These are phyloP conservation scores for Xanthorhoe designata DNA, from an alignment of 2,888 invertebrate species.

Conservation along the genomic window DNA sequence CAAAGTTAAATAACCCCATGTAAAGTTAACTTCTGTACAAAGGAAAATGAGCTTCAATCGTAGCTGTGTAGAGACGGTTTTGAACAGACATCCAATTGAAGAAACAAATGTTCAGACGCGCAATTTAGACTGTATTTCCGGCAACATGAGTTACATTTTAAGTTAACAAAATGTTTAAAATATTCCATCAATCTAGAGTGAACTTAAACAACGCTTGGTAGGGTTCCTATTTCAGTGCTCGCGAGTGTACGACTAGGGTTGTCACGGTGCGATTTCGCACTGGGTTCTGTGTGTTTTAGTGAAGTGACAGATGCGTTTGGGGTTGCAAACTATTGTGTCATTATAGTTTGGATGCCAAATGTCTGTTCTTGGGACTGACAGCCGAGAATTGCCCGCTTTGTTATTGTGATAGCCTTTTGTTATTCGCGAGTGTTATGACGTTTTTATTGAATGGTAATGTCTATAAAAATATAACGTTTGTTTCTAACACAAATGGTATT, in stretches of 20 bases:
- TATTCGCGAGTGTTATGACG: conserved; percentile 30
- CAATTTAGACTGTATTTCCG: conserved; percentile 85
- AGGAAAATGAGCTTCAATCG: conserved; percentile 55
- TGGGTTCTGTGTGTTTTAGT: conserved; percentile 77
- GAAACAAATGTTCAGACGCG: conserved; percentile 80
- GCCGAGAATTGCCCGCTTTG: conserved; percentile 72
- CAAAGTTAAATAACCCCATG: conserved; percentile 82
- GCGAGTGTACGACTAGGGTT: conserved; percentile 64
- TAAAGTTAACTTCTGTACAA: conserved; percentile 48
- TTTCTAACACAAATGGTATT: conserved; percentile 1
- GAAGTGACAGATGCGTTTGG: conserved; percentile 83
- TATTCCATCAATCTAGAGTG: conserved; percentile 69
- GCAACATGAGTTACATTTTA: conserved; percentile 85
- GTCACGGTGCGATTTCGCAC: conserved; percentile 79
- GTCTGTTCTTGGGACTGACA: conserved; percentile 71
- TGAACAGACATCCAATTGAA: conserved; percentile 55
- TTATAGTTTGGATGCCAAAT: conserved; percentile 79
- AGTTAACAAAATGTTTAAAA: conserved; percentile 84
- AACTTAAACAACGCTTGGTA: conserved; percentile 53
- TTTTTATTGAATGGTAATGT: conserved; percentile 38
- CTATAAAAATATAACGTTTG: conserved; percentile 23
- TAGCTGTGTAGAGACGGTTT: conserved; percentile 57
- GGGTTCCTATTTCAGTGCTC: conserved; percentile 41
- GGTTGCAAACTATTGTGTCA: conserved; percentile 83
- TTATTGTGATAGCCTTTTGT: conserved; percentile 40